A percentile compares a stretch with the other conserved stretches of the same genome.
phyloP scores from a whole-genome alignment of 2,888 invertebrate species.

The Pollenia griseotomentosa region DNA sequence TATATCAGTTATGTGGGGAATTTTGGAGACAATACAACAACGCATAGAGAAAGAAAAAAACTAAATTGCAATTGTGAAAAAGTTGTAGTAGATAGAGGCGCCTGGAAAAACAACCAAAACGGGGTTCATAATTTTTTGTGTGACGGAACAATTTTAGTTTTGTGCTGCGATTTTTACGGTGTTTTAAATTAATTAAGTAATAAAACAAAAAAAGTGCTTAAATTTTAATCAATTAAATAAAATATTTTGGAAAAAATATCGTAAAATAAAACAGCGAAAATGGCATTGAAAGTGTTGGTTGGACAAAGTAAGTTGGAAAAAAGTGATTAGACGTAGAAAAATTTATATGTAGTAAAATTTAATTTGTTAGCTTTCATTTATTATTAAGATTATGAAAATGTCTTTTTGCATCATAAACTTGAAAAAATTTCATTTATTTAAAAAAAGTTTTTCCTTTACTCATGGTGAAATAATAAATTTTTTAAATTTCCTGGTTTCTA shows the following conservation, averaged over 20 bases:
- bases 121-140: constrained; percentile 76
- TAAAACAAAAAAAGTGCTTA: constrained; percentile 37
- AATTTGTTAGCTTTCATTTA: too few species aligned
- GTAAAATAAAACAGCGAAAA: constrained; percentile 81
- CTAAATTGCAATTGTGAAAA: constrained; percentile 47
- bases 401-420: neutral
- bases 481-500: constrained; percentile 13
- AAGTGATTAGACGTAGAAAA: constrained; percentile 5
- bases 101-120: constrained; percentile 68
- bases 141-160: constrained; percentile 70
- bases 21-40: constrained; percentile 72
- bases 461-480: constrained; percentile 8
- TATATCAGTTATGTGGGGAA: constrained; percentile 71
- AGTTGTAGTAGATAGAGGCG: constrained; percentile 66
- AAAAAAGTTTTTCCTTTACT: neutral
- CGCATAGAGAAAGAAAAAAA: constrained; percentile 65
- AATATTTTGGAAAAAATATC: constrained; percentile 17
- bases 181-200: constrained; percentile 13
- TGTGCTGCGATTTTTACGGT: constrained; percentile 55
- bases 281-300: constrained; percentile 94
- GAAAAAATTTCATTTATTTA: neutral
- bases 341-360: neutral
- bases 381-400: too few species aligned
- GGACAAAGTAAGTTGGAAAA: constrained; percentile 91
- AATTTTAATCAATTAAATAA: neutral